Conservation (phyloP, 2,888 invertebrate species). For the Yponomeuta evonymella region DNA sequence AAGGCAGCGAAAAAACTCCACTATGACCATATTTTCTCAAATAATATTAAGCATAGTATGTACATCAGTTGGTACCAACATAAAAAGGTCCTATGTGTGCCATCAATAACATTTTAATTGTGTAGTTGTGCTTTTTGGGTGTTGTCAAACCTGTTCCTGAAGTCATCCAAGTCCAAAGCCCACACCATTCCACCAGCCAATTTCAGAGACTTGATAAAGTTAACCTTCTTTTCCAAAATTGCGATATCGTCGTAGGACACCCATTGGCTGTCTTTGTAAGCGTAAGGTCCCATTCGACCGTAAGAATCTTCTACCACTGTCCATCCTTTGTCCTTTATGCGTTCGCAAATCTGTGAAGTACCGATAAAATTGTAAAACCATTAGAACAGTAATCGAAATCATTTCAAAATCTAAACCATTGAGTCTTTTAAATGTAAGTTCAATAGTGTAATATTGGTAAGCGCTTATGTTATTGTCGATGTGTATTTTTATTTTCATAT, state of each 20-base stretch:
- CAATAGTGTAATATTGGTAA: not conserved
- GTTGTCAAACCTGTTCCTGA: slow-evolving; percentile 75
- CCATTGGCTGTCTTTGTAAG: slow-evolving; percentile 92
- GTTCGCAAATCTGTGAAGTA: slow-evolving; percentile 83
- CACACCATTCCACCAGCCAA: slow-evolving; percentile 94
- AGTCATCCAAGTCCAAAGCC: slow-evolving; percentile 93
- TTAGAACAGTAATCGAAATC: not conserved
- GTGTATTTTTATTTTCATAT: no score
- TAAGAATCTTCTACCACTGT: slow-evolving; percentile 86
- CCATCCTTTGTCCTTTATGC: slow-evolving; percentile 86
- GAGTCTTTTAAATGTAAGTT: no score
- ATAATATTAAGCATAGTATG: no score
- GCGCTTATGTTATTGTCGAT: no score
- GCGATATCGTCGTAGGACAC: slow-evolving; percentile 91
- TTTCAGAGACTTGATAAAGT: slow-evolving; percentile 84
- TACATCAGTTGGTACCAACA: no score
- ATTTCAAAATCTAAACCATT: no score
- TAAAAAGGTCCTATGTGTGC: no score
- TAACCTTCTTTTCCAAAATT: slow-evolving; percentile 86
- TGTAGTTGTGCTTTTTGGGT: not conserved
- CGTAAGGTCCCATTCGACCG: slow-evolving; percentile 90
- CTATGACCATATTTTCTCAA: no score
- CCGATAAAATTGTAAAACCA: slow-evolving; percentile 16
- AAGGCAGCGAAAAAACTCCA: no score
- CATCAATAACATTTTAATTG: no score